phyloP scores from a whole-genome alignment of 35 echinoderm and acorn worm genomes.

The Apostichopus parvimensis region DNA sequence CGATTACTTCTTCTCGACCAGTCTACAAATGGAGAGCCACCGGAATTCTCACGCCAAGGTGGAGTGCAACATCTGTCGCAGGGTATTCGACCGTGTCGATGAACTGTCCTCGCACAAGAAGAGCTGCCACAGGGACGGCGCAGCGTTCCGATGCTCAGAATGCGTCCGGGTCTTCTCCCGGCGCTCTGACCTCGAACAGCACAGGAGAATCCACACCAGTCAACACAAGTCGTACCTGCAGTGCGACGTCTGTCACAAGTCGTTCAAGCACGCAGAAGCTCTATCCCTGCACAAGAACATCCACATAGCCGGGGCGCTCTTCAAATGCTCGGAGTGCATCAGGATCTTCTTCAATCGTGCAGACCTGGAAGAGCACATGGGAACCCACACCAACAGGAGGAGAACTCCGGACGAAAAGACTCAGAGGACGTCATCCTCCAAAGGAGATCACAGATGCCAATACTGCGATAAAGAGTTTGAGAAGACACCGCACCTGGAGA shows the following conservation, averaged over 20 bases:
- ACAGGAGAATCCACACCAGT: slow-evolving; percentile 12
- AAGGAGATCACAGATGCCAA: slow-evolving; percentile 25
- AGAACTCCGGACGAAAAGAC: neutral
- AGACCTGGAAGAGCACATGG: neutral
- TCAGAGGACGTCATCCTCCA: neutral
- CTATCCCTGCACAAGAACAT: slow-evolving; percentile 55
- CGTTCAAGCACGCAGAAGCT: neutral
- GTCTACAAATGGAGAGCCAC: neutral
- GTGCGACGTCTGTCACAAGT: slow-evolving; percentile 38
- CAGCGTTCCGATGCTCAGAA: neutral
- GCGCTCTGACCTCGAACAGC: neutral
- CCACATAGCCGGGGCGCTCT: slow-evolving; percentile 42
- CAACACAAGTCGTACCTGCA: neutral
- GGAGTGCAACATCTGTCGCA: neutral
- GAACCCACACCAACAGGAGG: slow-evolving; percentile 16
- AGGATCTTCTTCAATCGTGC: neutral
- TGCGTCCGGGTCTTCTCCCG: slow-evolving; percentile 40
- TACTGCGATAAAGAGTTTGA: slow-evolving; percentile 62
- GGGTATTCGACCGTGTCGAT: neutral
- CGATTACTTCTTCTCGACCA: neutral
- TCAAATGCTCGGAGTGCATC: slow-evolving; percentile 4
- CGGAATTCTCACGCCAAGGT: neutral
- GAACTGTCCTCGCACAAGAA: neutral
- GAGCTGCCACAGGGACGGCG: neutral
- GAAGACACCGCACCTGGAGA: slow-evolving; percentile 51